Percentiles rank a stretch among this genome's conserved stretches.
Conservation (phyloP, 2,797 vertebrate genomes). For the Tachyglossus aculeatus region DNA sequence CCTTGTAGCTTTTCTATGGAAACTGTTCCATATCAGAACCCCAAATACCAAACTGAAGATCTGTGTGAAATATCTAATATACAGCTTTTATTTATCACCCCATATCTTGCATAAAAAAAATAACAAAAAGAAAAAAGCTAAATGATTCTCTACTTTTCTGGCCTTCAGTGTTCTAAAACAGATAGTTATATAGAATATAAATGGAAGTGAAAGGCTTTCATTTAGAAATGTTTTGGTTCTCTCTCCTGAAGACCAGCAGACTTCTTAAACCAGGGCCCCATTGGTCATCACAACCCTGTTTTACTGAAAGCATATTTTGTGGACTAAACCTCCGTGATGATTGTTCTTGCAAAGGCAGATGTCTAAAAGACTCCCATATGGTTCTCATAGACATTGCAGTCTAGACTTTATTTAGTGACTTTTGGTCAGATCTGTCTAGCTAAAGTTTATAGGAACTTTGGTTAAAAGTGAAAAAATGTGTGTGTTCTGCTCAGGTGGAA, state of each 20-base stretch:
- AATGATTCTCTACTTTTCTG: neutral
- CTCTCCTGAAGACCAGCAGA: slow-evolving; percentile 13
- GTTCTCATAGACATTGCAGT: slow-evolving; percentile 77
- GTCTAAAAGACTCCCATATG: slow-evolving; percentile 69
- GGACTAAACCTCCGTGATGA: slow-evolving; percentile 47
- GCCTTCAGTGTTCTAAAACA: slow-evolving; percentile 35
- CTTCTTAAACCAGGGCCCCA: neutral
- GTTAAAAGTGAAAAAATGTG: slow-evolving; percentile 54
- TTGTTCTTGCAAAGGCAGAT: slow-evolving; percentile 58
- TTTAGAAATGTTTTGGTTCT: slow-evolving; percentile 23
- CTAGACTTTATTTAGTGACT: slow-evolving; percentile 77
- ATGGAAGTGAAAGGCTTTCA: slow-evolving; percentile 40
- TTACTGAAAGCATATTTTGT: slow-evolving; percentile 58
- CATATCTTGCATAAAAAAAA: too few species aligned
- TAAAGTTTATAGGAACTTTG: slow-evolving; percentile 59
- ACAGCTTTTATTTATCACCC: slow-evolving; percentile 26
- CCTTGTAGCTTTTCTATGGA: too few species aligned
- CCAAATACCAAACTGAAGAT: too few species aligned
- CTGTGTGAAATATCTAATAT: slow-evolving; percentile 35
- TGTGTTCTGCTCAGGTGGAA: slow-evolving; percentile 58
- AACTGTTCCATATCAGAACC: too few species aligned
- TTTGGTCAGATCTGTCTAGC: slow-evolving; percentile 62
- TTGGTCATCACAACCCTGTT: slow-evolving; percentile 33
- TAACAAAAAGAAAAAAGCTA: slow-evolving; percentile 14
- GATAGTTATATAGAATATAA: slow-evolving; percentile 29